Evolutionary conservation across 2,113 vertebrate species (phyloP).

Genomic region (Heliornis fulica): DNA sequence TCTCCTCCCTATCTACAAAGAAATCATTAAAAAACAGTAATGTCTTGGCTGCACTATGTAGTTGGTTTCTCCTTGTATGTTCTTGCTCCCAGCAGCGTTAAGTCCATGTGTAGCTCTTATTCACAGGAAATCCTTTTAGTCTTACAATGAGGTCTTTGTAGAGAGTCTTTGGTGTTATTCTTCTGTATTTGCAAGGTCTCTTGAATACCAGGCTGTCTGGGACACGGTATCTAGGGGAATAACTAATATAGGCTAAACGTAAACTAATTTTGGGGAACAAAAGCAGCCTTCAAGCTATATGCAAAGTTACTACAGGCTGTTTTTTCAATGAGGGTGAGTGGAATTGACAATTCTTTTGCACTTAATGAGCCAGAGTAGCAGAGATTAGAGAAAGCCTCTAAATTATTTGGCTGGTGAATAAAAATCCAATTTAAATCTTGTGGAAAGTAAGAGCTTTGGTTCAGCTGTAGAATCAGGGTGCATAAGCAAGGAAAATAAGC

Average conservation of each 20-base stretch:
- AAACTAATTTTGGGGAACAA: slow-evolving; percentile 64
- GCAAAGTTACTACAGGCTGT: slow-evolving; percentile 45
- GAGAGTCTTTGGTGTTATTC: slow-evolving; percentile 58
- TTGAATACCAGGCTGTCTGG: slow-evolving; percentile 39
- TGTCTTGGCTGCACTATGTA: slow-evolving; percentile 31
- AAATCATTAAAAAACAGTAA: slow-evolving; percentile 37
- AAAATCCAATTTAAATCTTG: slow-evolving; percentile 58
- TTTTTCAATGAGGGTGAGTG: slow-evolving; percentile 33
- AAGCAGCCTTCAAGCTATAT: slow-evolving; percentile 49
- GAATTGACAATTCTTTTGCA: slow-evolving; percentile 53
- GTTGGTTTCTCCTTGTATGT: slow-evolving; percentile 60
- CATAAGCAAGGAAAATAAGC: slow-evolving; percentile 37
- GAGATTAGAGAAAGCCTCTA: slow-evolving; percentile 48
- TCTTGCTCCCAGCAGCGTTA: slow-evolving; percentile 62
- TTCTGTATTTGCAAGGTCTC: slow-evolving; percentile 56
- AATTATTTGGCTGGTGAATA: slow-evolving; percentile 57
- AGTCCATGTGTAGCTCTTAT: slow-evolving; percentile 61
- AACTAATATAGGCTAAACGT: slow-evolving; percentile 50
- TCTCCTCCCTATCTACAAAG: slow-evolving; percentile 45
- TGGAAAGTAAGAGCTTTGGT: slow-evolving; percentile 27
- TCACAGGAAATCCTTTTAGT: slow-evolving; percentile 65
- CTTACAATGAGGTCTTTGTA: slow-evolving; percentile 57
- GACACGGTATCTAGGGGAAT: slow-evolving; percentile 33
- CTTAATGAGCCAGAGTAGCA: slow-evolving; percentile 45
- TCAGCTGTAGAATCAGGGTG: slow-evolving; percentile 8